Evolutionary conservation across 2,888 invertebrate genomes (phyloP).

Genomic region (Galerucella nymphaeae): DNA sequence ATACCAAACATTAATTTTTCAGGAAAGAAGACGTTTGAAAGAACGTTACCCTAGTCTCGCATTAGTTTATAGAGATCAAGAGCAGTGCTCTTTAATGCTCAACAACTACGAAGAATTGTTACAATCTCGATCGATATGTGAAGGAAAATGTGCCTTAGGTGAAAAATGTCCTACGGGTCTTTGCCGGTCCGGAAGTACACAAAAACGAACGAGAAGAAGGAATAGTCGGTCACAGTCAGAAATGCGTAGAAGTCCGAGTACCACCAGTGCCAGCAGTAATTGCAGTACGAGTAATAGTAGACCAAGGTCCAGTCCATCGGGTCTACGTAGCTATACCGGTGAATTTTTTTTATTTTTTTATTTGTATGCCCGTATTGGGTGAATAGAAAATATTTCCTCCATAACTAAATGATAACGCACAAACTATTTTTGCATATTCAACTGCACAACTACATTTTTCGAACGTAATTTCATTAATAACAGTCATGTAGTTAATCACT

Average conservation of each 20-base stretch:
- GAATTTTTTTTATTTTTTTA: slow-evolving; percentile 9
- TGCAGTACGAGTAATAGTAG: slow-evolving; percentile 61
- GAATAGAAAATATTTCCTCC: no score
- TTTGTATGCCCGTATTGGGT: no score
- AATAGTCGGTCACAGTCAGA: slow-evolving; percentile 57
- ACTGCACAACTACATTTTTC: no score
- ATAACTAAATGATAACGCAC: no score
- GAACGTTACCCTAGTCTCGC: slow-evolving; percentile 87
- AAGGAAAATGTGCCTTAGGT: slow-evolving; percentile 86
- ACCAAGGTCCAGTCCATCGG: slow-evolving; percentile 82
- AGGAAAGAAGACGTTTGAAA: slow-evolving; percentile 86
- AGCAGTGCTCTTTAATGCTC: slow-evolving; percentile 81
- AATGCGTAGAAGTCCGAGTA: slow-evolving; percentile 62
- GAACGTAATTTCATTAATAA: no score
- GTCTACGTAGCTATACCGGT: slow-evolving; percentile 66
- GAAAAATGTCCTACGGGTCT: slow-evolving; percentile 87
- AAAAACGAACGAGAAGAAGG: slow-evolving; percentile 52
- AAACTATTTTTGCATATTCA: no score
- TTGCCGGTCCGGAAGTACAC: slow-evolving; percentile 61
- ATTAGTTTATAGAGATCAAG: slow-evolving; percentile 76
- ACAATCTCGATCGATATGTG: slow-evolving; percentile 83
- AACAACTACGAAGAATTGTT: slow-evolving; percentile 86
- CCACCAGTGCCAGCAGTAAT: slow-evolving; percentile 52
- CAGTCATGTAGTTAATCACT: no score
- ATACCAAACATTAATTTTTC: slow-evolving; percentile 44